Conservation (phyloP, 2,797 vertebrate genomes). For the Benthosema pterotum region DNA sequence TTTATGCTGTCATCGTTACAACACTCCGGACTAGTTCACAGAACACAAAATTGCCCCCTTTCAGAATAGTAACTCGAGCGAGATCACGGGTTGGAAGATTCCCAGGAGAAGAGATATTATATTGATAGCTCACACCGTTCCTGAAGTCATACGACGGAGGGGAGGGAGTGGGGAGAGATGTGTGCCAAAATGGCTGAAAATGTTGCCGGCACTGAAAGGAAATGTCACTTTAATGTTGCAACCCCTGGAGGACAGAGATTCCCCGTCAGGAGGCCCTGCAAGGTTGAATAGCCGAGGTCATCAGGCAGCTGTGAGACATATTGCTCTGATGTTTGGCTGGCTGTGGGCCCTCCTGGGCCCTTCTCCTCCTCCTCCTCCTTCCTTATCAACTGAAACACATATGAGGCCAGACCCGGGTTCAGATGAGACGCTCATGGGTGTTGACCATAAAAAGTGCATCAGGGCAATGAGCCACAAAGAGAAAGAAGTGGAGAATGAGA, state of each 20-base stretch:
- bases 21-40: too few species aligned
- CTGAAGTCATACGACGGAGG: neutral
- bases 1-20: too few species aligned
- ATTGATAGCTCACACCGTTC: too few species aligned
- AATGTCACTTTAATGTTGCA: slow-evolving; percentile 19
- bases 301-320: slow-evolving; percentile 77
- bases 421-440: slow-evolving; percentile 95
- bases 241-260: slow-evolving; percentile 57
- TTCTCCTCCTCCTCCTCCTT: slow-evolving; percentile 46
- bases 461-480: slow-evolving; percentile 91
- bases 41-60: too few species aligned
- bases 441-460: slow-evolving; percentile 99
- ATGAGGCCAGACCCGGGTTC: slow-evolving; percentile 63
- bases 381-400: slow-evolving; percentile 60
- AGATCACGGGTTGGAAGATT: too few species aligned
- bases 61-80: too few species aligned
- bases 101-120: too few species aligned
- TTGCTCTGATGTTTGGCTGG: slow-evolving; percentile 67
- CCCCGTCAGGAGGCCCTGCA: slow-evolving; percentile 67
- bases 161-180: too few species aligned
- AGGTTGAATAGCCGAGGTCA: slow-evolving; percentile 73
- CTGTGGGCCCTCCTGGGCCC: slow-evolving; percentile 66
- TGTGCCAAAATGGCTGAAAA: neutral
- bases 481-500: slow-evolving; percentile 74
- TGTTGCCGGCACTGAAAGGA: neutral